Conservation (phyloP, 2,888 invertebrate genomes). For the Andrena haemorrhoa region DNA sequence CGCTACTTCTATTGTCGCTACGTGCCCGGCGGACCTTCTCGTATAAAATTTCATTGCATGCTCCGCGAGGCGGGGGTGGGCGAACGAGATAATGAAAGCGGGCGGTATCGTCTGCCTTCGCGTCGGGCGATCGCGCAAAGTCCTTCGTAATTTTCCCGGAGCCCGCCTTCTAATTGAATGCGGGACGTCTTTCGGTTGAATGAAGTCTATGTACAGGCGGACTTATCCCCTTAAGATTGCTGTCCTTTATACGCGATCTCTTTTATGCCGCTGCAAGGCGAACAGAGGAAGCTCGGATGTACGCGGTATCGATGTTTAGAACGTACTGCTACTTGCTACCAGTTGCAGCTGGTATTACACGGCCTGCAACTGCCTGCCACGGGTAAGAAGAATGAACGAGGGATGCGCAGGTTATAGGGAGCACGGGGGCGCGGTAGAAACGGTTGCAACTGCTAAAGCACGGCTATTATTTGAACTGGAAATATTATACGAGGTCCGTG, state of each 20-base stretch:
- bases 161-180: constrained; percentile 34
- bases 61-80: constrained; percentile 4
- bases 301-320: constrained; percentile 32
- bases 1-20: constrained; percentile 62
- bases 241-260: constrained; percentile 37
- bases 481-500: constrained; percentile 13
- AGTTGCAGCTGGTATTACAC: constrained; percentile 23
- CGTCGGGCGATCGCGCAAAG: constrained; percentile 36
- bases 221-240: constrained; percentile 56
- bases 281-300: constrained; percentile 5
- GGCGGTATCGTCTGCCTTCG: constrained; percentile 14
- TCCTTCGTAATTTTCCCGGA: constrained; percentile 55
- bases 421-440: constrained; percentile 3
- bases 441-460: constrained; percentile 24
- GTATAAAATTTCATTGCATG: constrained; percentile 68
- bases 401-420: background rate
- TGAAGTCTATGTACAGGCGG: constrained; percentile 48
- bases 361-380: background rate
- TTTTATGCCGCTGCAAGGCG: constrained; percentile 27
- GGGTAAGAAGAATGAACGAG: constrained; percentile 4
- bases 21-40: constrained; percentile 44
- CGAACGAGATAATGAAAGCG: constrained; percentile 57
- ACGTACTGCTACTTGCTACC: background rate
- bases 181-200: constrained; percentile 20
- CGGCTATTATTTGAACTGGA: background rate